A percentile compares a stretch with the other conserved stretches of the same genome.
Conservation (phyloP, 2,797 vertebrate species). For the Strix occidentalis region DNA sequence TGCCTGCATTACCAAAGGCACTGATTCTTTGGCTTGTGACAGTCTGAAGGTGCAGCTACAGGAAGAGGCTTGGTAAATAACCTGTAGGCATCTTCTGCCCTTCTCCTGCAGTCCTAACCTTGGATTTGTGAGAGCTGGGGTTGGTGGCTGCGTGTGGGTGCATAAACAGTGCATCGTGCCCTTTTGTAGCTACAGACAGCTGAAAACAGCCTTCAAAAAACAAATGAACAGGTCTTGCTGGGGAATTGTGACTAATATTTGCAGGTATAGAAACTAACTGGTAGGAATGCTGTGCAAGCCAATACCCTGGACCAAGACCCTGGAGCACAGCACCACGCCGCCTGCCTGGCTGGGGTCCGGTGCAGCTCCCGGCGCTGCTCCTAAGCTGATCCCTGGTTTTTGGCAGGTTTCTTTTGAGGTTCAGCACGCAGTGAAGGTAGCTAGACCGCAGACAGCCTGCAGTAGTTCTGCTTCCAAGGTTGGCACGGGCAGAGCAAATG, state of each 20-base stretch:
- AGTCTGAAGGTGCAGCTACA: background rate
- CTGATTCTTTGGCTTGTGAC: background rate
- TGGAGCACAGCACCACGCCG: background rate
- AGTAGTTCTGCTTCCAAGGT: background rate
- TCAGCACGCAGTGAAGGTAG: background rate
- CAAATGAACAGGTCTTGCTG: background rate
- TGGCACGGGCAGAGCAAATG: background rate
- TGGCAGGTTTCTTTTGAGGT: background rate
- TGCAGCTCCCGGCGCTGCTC: background rate
- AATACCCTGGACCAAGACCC: background rate
- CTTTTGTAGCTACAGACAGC: background rate
- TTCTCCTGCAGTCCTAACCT: background rate
- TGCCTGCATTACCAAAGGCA: background rate
- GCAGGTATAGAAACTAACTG: background rate
- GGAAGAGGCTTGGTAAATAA: background rate
- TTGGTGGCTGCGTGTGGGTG: too few relatives aligned
- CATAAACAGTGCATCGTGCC: rapidly evolving
- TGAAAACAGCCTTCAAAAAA: background rate
- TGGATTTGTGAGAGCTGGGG: background rate
- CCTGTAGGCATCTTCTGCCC: background rate
- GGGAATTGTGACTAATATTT: background rate
- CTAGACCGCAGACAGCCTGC: background rate
- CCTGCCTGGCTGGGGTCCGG: rapidly evolving
- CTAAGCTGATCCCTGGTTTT: background rate
- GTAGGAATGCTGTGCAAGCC: background rate